phyloP scores from a whole-genome alignment of 2,113 vertebrate species.

The Cephalopholis sonnerati region DNA sequence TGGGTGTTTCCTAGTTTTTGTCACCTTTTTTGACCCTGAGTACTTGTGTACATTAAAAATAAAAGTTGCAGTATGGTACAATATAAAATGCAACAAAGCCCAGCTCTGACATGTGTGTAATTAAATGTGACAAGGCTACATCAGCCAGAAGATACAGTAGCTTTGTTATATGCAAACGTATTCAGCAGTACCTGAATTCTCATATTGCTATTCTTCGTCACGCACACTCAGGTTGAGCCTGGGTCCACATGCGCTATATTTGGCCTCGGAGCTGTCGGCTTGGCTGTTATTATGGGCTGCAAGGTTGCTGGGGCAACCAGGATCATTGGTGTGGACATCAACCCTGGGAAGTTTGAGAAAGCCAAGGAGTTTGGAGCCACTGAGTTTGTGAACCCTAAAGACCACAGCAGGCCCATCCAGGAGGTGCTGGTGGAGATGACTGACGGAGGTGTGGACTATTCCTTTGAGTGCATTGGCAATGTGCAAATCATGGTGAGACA shows the following conservation, averaged over 20 bases:
- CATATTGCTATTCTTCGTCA: background rate
- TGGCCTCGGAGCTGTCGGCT: constrained; percentile 91
- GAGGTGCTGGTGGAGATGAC: constrained; percentile 91
- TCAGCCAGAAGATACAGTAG: background rate
- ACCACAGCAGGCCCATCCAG: constrained; percentile 89
- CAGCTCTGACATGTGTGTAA: background rate
- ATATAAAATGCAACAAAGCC: background rate
- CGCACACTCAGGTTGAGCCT: constrained; percentile 87
- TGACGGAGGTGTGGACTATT: constrained; percentile 91
- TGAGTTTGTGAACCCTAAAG: constrained; percentile 91
- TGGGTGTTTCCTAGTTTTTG: background rate
- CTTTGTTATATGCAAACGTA: background rate
- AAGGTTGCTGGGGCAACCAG: constrained; percentile 89
- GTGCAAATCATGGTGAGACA: constrained; percentile 88
- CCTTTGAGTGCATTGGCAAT: constrained; percentile 92
- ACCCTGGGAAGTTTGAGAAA: constrained; percentile 87
- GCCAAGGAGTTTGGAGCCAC: constrained; percentile 92
- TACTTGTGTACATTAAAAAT: too few species aligned
- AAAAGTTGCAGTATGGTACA: too few species aligned
- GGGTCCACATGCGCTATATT: constrained; percentile 94
- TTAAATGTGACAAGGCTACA: background rate
- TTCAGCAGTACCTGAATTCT: background rate
- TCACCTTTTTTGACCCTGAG: background rate
- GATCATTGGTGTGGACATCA: constrained; percentile 93
- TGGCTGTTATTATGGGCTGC: constrained; percentile 92